Base-by-base conservation (phyloP, 2,113 vertebrate genomes). In the Lophura nycthemera region DNA sequence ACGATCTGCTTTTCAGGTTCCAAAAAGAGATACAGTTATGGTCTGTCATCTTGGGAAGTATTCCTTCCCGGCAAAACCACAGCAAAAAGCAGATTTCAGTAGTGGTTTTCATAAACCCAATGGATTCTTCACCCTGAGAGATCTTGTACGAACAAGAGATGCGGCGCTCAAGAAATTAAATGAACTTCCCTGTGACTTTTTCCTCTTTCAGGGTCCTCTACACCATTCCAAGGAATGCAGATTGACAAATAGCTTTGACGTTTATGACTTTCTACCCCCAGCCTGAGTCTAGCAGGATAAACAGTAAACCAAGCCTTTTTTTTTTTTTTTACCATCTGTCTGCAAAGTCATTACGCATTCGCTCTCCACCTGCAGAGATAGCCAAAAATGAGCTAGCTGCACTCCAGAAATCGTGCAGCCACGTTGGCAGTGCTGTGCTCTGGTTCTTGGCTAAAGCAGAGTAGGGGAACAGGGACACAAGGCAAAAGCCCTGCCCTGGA, bases 1-100 rank as follows among this genome's bases (percentile, higher is more conserved):
- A 11, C 48, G 42, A 66, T 84, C 40, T 83, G 52, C 56, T 88
- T 94, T 80, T 74, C 45, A 76, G 61, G 76, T 86, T 72, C 52
- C 40, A 76, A 43, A 85, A 43, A 50, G 32, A 69, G 87, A 79
- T 60, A 15, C 47, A 42, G 45, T 34, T 69, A 54, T 45, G 4
- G 14, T 69, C n/a, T 71, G 20, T 59, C 73, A 83, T 9, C 22
- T 63, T 60, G 38, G 38, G 40, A 67, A 67, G 60, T 19, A 47
- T 36, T 80, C 13, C 6, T 56, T 86, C 34, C 25, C 0, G 3
- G 18, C 8, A 17, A 78, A 83, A 71, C 6, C 38, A 60, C 24
- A 38, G 38, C 18, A 22, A 88, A 92, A 83, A 32, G 11, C 38
- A 75, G 9, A 75, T 88, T 47, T 93, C 72, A 4, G 11, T 54